Evolutionary conservation across 2,888 invertebrate genomes (phyloP).

Genomic region (Melanchra persicariae): DNA sequence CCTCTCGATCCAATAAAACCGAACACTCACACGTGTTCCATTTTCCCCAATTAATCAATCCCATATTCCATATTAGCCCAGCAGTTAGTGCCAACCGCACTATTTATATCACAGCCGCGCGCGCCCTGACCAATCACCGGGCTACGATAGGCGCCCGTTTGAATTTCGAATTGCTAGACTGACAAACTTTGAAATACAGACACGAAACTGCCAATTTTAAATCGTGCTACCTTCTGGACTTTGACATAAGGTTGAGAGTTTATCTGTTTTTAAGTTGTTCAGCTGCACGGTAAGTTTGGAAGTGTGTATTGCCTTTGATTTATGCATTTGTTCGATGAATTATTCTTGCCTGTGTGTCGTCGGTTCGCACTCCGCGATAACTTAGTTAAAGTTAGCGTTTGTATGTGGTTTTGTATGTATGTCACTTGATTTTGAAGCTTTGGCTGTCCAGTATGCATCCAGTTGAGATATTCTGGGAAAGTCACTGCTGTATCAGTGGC

Average conservation of each 20-base stretch:
- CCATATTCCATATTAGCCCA: constrained; percentile 81
- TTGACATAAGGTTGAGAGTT: constrained; percentile 59
- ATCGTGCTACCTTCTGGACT: constrained; percentile 25
- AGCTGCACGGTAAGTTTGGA: constrained; percentile 59
- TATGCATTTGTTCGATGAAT: constrained; percentile 89
- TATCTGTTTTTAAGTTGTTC: constrained; percentile 38
- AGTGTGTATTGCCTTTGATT: constrained; percentile 86
- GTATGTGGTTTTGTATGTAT: constrained; percentile 56
- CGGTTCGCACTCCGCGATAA: constrained; percentile 81
- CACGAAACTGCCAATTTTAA: constrained; percentile 64
- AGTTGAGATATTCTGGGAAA: not conserved
- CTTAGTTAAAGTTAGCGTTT: constrained; percentile 66
- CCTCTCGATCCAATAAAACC: constrained; percentile 55
- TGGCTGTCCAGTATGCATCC: not conserved
- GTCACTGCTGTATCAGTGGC: not conserved
- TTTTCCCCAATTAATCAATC: constrained; percentile 73
- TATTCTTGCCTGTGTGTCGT: constrained; percentile 84
- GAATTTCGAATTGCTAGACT: constrained; percentile 85
- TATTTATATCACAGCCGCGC: constrained; percentile 88
- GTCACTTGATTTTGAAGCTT: constrained; percentile 43
- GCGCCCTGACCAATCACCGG: constrained; percentile 89
- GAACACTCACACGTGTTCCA: constrained; percentile 52
- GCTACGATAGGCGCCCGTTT: constrained; percentile 86
- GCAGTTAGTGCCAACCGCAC: constrained; percentile 83
- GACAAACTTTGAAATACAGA: constrained; percentile 69